Evolutionary conservation across 2,797 vertebrate genomes (phyloP).

Genomic region (Sebastes alutus): DNA sequence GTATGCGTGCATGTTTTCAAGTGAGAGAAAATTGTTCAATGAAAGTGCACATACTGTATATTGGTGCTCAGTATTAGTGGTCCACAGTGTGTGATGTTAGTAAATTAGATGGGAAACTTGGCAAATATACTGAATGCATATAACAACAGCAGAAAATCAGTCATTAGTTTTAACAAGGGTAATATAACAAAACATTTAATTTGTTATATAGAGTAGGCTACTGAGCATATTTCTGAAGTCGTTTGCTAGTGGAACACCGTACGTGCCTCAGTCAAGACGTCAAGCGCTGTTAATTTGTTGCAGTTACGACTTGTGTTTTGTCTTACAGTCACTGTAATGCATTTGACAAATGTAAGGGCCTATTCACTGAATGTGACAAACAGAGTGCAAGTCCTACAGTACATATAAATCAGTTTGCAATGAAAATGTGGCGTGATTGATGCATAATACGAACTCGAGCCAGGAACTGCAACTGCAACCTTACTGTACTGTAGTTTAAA

Average conservation of each 20-base stretch:
- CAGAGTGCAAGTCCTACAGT: conserved; percentile 4
- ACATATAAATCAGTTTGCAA: conserved; percentile 30
- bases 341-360: conserved; percentile 23
- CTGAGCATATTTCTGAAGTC: neutral
- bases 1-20: neutral
- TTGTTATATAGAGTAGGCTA: neutral
- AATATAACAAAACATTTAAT: neutral
- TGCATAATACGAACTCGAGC: conserved; percentile 6
- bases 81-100: neutral
- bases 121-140: neutral
- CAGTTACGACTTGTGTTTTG: conserved; percentile 9
- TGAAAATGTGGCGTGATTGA: conserved; percentile 17
- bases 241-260: neutral
- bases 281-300: conserved; percentile 20
- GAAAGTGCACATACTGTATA: neutral
- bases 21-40: neutral
- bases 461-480: neutral
- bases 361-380: conserved; percentile 31
- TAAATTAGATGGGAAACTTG: neutral
- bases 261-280: conserved; percentile 4
- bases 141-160: neutral
- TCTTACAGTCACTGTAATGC: conserved; percentile 11
- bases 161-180: neutral
- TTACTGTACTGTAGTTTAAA: neutral
- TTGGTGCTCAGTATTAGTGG: neutral